phyloP scores from a whole-genome alignment of 2,888 invertebrate genomes.

The Idaea dimidiata region DNA sequence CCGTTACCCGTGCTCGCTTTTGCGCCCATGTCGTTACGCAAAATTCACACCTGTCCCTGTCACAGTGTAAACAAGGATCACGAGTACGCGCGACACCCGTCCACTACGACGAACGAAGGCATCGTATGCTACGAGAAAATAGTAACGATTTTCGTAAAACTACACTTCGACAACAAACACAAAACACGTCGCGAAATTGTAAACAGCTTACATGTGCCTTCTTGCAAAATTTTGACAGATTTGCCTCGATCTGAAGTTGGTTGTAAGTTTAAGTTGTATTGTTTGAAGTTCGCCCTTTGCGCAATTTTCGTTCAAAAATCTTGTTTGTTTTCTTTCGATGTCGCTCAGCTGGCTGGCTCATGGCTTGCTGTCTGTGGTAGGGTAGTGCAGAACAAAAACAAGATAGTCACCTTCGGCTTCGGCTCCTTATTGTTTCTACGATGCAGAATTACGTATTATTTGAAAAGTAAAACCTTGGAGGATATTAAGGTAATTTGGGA shows the following conservation, averaged over 20 bases:
- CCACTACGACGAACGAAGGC: conserved; percentile 71
- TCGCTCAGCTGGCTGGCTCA: too few species aligned
- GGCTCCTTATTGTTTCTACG: too few species aligned
- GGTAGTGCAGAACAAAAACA: too few species aligned
- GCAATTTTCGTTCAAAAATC: conserved; percentile 38
- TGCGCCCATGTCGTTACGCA: conserved; percentile 87
- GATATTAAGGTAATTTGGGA: too few species aligned
- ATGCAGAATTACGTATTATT: too few species aligned
- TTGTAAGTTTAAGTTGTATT: too few species aligned
- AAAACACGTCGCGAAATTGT: conserved; percentile 66
- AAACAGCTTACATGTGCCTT: conserved; percentile 77
- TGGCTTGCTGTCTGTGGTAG: too few species aligned
- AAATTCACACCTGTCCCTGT: conserved; percentile 61
- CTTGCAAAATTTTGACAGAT: conserved; percentile 79
- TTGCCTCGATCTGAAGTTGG: conserved; percentile 45
- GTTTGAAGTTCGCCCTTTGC: conserved; percentile 27
- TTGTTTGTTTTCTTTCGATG: not conserved
- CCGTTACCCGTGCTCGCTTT: conserved; percentile 91
- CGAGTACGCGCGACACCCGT: conserved; percentile 66
- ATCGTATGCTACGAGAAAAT: conserved; percentile 65
- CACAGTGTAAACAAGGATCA: conserved; percentile 57
- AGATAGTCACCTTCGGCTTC: too few species aligned
- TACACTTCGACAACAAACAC: conserved; percentile 59
- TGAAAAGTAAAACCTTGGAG: too few species aligned
- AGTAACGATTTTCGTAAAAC: conserved; percentile 45